Percentiles rank a stretch among this genome's conserved stretches.
phyloP scores from a whole-genome alignment of 2,797 vertebrate genomes.

The Chloroceryle inda region DNA sequence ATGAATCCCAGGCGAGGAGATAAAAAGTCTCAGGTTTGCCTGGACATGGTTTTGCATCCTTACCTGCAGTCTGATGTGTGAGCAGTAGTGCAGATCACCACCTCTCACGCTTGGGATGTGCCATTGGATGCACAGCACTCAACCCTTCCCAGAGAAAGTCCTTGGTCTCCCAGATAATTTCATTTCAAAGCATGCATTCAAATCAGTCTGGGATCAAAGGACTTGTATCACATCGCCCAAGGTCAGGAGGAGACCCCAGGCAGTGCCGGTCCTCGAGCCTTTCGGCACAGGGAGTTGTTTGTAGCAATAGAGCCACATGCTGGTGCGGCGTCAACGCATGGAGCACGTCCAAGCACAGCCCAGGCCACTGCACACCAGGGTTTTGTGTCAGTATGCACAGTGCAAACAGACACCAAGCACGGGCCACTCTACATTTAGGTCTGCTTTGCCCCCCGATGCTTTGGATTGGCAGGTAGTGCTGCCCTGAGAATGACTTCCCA shows the following conservation, averaged over 20 bases:
- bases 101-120: not conserved
- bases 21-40: not conserved
- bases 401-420: not conserved
- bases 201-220: not conserved
- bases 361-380: rapidly evolving
- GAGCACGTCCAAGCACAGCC: not conserved
- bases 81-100: not conserved
- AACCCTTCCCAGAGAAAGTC: not conserved
- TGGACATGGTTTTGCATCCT: rapidly evolving
- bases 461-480: rapidly evolving
- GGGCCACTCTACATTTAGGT: not conserved
- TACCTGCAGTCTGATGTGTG: rapidly evolving
- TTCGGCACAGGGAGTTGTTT: not conserved
- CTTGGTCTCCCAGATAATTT: not conserved
- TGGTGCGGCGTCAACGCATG: rapidly evolving
- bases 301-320: not conserved
- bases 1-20: not conserved
- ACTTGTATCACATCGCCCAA: not conserved
- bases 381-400: not conserved
- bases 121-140: not conserved
- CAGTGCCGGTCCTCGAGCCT: rapidly evolving
- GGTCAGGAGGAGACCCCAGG: not conserved
- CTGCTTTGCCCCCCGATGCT: not conserved
- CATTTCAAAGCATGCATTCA: not conserved
- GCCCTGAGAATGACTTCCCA: not conserved